Evolutionary conservation across 2,113 vertebrate genomes (phyloP).

Genomic region (Poicephalus meyeri): DNA sequence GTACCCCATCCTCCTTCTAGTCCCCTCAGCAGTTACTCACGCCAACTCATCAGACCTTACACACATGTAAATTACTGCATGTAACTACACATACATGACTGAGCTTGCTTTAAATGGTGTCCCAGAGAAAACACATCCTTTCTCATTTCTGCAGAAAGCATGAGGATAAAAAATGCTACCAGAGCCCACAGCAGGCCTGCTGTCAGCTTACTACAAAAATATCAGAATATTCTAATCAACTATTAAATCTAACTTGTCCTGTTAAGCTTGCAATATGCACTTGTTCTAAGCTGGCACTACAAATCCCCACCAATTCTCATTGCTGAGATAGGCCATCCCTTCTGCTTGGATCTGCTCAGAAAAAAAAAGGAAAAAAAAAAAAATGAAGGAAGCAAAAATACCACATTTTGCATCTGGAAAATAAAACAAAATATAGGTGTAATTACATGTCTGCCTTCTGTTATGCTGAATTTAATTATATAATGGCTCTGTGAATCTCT

Average conservation of each 20-base stretch:
- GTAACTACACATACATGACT: background rate
- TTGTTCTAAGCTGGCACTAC: background rate
- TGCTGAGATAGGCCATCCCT: background rate
- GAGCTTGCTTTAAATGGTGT: background rate
- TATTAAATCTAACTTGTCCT: background rate
- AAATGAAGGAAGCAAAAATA: background rate
- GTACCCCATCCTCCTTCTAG: background rate
- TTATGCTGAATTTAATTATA: background rate
- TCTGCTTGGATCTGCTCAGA: background rate
- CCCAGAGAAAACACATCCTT: background rate
- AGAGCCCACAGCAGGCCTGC: background rate
- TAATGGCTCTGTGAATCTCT: background rate
- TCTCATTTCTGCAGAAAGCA: background rate
- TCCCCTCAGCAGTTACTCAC: background rate
- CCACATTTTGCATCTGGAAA: background rate
- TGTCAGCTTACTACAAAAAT: background rate
- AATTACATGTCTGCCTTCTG: background rate
- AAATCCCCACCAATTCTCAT: background rate
- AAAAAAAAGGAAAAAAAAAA: background rate
- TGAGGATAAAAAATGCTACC: background rate
- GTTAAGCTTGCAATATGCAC: background rate
- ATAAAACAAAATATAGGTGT: background rate
- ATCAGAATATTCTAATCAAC: background rate
- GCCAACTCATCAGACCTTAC: background rate
- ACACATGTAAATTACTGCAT: background rate